Evolutionary conservation across 2,113 vertebrate genomes (phyloP), one percentile per base, ranked within the genome.

Genomic region (Pedionomus torquatus): DNA sequence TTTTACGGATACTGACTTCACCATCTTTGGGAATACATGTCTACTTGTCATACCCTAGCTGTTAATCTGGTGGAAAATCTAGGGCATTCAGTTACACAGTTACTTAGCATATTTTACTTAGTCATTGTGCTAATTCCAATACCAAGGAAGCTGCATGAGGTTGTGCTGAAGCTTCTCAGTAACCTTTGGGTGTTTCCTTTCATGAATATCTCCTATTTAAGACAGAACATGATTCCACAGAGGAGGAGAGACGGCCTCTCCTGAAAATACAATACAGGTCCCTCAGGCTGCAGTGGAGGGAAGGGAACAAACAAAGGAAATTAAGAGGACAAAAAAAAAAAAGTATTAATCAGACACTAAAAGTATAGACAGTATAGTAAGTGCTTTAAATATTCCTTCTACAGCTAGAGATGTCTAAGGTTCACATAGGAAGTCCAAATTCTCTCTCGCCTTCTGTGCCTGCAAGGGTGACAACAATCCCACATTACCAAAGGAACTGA

Each of bases 31-130:
- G 60, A 61, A 80, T 71, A 30, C 13, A 26, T 37, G 43, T 30
- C 28, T 71, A 51, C 37, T 83, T 89, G 46, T 63, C 77, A 46
- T 31, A 78, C 5, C 19, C 16, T 43, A 72, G 44, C 28, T 77
- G 80, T 76, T 96, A 97, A 97, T 97, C 92, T 90, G 28, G 55
- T 95, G 95, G 92, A 97, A 95, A 81, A 97, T 96, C 96, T 96
- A 87, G 83, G 69, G 83, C 72, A 69, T 89, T 87, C 68, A 49
- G n/a, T 96, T 94, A 87, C 89, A 90, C 35, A 60, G 20, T 68
- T 90, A 78, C 57, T 93, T 96, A 90, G 72, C 86, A 90, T 95
- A 84, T 89, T 97, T 95, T 89, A 90, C 81, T 82, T 48, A 82
- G n/a, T 28, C 72, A 72, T 57, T 84, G 25, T 87, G 49, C 35